phyloP scores from a whole-genome alignment of 2,797 vertebrate species.

The Holocentrus rufus region DNA sequence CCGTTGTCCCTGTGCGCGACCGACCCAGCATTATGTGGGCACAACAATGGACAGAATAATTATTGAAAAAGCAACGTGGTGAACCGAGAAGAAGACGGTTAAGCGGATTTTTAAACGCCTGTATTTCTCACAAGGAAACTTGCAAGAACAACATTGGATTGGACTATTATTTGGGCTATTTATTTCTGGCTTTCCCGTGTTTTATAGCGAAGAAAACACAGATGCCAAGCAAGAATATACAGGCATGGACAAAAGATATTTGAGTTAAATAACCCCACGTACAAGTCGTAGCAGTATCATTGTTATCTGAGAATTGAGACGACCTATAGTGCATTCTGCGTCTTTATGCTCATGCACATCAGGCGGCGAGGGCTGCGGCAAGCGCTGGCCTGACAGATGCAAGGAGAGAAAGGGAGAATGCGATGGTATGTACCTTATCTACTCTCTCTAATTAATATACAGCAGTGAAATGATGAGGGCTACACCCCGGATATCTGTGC shows the following conservation, averaged over 20 bases:
- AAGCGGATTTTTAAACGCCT: slow-evolving; percentile 47
- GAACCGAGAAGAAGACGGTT: slow-evolving; percentile 67
- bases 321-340: slow-evolving; percentile 60
- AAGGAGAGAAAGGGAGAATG: slow-evolving; percentile 71
- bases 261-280: slow-evolving; percentile 31
- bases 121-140: slow-evolving; percentile 44
- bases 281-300: slow-evolving; percentile 21
- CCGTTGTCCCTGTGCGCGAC: slow-evolving; percentile 70
- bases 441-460: slow-evolving; percentile 51
- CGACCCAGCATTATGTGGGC: slow-evolving; percentile 76
- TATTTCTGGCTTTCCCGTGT: slow-evolving; percentile 47
- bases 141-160: slow-evolving; percentile 42
- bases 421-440: slow-evolving; percentile 78
- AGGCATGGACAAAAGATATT: slow-evolving; percentile 46
- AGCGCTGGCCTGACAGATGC: slow-evolving; percentile 80
- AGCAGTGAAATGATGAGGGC: slow-evolving; percentile 37
- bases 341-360: slow-evolving; percentile 75
- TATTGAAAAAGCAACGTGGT: slow-evolving; percentile 83
- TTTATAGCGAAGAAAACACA: slow-evolving; percentile 57
- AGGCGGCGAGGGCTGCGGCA: slow-evolving; percentile 80
- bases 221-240: slow-evolving; percentile 40
- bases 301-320: slow-evolving; percentile 39
- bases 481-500: slow-evolving; percentile 55
- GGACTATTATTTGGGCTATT: slow-evolving; percentile 50
- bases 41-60: slow-evolving; percentile 87